Base-by-base conservation (phyloP, 2,888 invertebrate species). In the Leptinotarsa tumamoca region DNA sequence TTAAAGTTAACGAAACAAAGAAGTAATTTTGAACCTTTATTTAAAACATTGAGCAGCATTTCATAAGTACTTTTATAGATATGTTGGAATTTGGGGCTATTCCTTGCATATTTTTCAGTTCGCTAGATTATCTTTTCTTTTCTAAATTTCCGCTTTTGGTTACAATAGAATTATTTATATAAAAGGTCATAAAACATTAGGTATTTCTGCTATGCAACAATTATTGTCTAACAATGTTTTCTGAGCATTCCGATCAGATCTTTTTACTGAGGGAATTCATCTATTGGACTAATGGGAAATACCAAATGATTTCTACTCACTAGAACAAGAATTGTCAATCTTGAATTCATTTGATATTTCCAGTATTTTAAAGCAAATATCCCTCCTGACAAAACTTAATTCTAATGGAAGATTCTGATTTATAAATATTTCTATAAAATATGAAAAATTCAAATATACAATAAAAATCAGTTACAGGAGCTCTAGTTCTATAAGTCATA, bases 1-100 rank as follows among this genome's bases (percentile, higher is more conserved):
- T 27, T 61, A 15, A 27, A 23, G 18, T n/a, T 33, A 63, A 4
- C 33, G 63, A 63, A 63, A 63, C 63, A 70, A 56, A 66, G 15
- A 54, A 15, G 14, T 67, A 63, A 69, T 52, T 70, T 67, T 69
- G 70, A 74, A 70, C 70, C n/a, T 78, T 80, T 80, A 80, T 78
- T 80, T 71, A 73, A 76, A 78, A 63, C 77, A 74, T 76, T 80
- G 80, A 80, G 80, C 80, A 80, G 73, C 74, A 68, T 58, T 77
- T 72, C 77, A 73, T 77, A 77, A 75, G 75, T 73, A 73, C 74
- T 71, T 58, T 75, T 23, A 54, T 54, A 58, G 77, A 80, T 79
- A 79, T 79, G 80, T 77, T 72, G 67, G 67, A 66, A 74, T 43
- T 70, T 74, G 27, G 70, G 70, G 70, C 70, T 70, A 69, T 70